Evolutionary conservation across 1,140 invertebrate genomes (phyloP).

Genomic region (Lamellibrachia luymesi): DNA sequence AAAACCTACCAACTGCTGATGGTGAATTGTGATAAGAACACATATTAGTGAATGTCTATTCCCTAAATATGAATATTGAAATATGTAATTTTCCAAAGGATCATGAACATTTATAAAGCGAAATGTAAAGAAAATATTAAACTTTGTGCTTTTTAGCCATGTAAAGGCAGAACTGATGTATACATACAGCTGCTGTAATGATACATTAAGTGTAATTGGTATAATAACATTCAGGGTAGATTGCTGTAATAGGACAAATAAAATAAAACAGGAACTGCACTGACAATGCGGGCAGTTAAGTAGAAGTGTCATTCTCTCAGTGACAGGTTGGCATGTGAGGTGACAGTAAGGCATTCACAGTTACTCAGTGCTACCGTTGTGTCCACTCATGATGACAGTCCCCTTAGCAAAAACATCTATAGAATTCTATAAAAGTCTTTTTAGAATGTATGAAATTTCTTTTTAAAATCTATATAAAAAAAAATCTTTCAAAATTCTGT

Average conservation of each 20-base stretch:
- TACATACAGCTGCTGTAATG: background rate
- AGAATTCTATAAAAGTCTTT: no score
- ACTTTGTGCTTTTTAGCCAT: background rate
- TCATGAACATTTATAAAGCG: background rate
- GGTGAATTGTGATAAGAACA: background rate
- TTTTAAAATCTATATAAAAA: no score
- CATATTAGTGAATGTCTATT: background rate
- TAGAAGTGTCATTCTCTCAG: background rate
- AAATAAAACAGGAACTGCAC: background rate
- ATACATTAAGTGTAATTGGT: background rate
- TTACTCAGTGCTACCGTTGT: background rate
- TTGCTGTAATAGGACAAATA: constrained; percentile 1
- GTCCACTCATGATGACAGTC: background rate
- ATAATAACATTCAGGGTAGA: background rate
- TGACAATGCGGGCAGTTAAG: background rate
- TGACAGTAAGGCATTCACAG: background rate
- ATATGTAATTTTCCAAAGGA: background rate
- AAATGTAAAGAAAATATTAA: background rate
- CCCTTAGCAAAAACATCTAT: background rate
- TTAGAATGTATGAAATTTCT: no score
- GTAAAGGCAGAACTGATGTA: background rate
- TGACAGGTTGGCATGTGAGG: background rate
- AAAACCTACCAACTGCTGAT: background rate
- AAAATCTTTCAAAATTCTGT: no score
- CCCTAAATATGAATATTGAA: background rate